phyloP scores from a whole-genome alignment of 2,113 vertebrate genomes.

The Cavia porcellus region DNA sequence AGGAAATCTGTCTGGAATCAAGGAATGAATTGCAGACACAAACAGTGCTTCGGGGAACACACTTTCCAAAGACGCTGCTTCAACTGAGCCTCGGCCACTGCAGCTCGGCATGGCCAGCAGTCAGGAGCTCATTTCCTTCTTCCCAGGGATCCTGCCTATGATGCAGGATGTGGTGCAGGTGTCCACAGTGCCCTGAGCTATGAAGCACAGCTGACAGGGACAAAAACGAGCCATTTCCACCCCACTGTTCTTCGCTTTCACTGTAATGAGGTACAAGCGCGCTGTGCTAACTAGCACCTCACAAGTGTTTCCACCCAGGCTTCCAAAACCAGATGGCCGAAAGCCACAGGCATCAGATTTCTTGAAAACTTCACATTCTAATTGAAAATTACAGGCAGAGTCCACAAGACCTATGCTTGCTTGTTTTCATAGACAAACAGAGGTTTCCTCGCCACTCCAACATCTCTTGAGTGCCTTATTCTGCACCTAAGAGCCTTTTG shows the following conservation, averaged over 20 bases:
- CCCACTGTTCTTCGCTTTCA: neutral
- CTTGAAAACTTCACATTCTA: neutral
- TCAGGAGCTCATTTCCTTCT: slow-evolving; percentile 65
- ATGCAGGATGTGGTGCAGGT: neutral
- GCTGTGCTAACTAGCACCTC: too few species aligned
- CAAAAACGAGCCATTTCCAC: neutral
- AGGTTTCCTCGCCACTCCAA: neutral
- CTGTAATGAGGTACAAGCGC: neutral
- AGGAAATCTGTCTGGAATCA: neutral
- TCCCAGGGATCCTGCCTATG: slow-evolving; percentile 48
- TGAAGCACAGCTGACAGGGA: neutral
- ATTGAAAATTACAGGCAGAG: neutral
- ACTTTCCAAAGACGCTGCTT: neutral
- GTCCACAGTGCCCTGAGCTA: neutral
- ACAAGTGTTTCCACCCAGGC: neutral
- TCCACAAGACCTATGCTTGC: neutral
- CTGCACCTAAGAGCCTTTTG: neutral
- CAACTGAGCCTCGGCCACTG: neutral
- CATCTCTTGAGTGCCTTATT: neutral
- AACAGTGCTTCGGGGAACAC: neutral
- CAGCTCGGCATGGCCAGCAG: neutral
- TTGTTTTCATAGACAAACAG: slow-evolving; percentile 26
- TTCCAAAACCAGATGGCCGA: neutral
- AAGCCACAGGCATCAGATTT: neutral
- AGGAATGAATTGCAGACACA: neutral